Evolutionary conservation across 2,797 vertebrate genomes (phyloP).

Genomic region (Xenentodon cancila): DNA sequence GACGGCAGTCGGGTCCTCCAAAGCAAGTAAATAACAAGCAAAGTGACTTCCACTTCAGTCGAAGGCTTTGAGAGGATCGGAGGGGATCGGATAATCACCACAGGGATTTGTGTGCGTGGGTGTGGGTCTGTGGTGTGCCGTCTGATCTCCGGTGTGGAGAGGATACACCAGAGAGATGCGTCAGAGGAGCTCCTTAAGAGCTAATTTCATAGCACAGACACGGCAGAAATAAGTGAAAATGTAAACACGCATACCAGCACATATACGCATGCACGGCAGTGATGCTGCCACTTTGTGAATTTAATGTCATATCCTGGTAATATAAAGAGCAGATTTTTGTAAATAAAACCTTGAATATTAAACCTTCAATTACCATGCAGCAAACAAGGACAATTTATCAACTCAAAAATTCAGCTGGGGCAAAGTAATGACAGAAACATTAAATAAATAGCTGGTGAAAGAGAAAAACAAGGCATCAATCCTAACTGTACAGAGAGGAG

Average conservation of each 20-base stretch:
- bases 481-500: constrained; percentile 49
- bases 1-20: constrained; percentile 72
- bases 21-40: constrained; percentile 96
- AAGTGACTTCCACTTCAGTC: constrained; percentile 94
- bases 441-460: constrained; percentile 58
- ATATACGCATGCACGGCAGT: constrained; percentile 26
- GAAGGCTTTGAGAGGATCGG: constrained; percentile 91
- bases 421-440: constrained; percentile 62
- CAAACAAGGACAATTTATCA: constrained; percentile 69
- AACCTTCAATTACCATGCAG: constrained; percentile 41
- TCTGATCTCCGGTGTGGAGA: constrained; percentile 44
- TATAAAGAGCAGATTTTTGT: constrained; percentile 35
- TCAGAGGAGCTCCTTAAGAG: constrained; percentile 50
- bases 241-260: constrained; percentile 28
- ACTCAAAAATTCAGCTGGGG: constrained; percentile 52
- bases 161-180: constrained; percentile 47
- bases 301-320: constrained; percentile 48
- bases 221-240: constrained; percentile 21
- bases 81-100: constrained; percentile 94
- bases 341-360: constrained; percentile 59
- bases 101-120: constrained; percentile 83
- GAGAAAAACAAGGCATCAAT: constrained; percentile 39
- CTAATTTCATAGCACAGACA: constrained; percentile 50
- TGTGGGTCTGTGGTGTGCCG: constrained; percentile 22
- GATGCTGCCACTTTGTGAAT: constrained; percentile 44